Evolutionary conservation across 2,113 vertebrate genomes (phyloP).

Genomic region (Glareola pratincola): DNA sequence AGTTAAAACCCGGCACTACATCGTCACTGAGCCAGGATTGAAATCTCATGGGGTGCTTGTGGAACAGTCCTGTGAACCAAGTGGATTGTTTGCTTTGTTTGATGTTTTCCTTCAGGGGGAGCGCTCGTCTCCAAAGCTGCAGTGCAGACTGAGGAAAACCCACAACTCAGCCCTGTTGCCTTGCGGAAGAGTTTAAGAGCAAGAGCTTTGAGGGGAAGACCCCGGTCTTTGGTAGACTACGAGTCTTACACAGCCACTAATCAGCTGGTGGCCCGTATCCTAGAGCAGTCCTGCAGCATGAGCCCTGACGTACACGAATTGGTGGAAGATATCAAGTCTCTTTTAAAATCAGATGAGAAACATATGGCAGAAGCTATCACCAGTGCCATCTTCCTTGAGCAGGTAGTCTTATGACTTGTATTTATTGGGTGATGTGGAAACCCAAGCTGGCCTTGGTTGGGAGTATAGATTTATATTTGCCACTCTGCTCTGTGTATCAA

Average conservation of each 20-base stretch:
- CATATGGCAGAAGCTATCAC: conserved; percentile 85
- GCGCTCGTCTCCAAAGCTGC: conserved; percentile 73
- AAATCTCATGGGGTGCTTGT: background rate
- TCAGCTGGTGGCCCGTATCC: conserved; percentile 74
- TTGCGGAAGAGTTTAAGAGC: conserved; percentile 44
- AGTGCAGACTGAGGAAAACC: conserved; percentile 69
- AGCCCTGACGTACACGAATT: conserved; percentile 79
- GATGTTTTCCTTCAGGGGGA: conserved; percentile 27
- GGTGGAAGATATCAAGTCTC: conserved; percentile 81
- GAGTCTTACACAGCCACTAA: conserved; percentile 84
- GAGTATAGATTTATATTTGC: background rate
- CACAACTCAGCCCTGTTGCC: conserved; percentile 57
- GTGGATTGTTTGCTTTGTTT: background rate
- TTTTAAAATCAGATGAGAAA: conserved; percentile 85
- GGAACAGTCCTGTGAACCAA: background rate
- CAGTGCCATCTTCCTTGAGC: conserved; percentile 82
- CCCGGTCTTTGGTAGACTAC: conserved; percentile 80
- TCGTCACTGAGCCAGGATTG: background rate
- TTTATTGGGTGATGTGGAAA: background rate
- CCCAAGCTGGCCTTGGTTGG: background rate
- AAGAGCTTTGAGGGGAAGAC: conserved; percentile 60
- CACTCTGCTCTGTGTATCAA: background rate
- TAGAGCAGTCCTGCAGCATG: conserved; percentile 80
- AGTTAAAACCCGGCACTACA: background rate
- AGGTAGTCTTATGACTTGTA: conserved; percentile 60